phyloP scores from a whole-genome alignment of 2,888 invertebrate species.

The Lycocerus yunnanus region DNA sequence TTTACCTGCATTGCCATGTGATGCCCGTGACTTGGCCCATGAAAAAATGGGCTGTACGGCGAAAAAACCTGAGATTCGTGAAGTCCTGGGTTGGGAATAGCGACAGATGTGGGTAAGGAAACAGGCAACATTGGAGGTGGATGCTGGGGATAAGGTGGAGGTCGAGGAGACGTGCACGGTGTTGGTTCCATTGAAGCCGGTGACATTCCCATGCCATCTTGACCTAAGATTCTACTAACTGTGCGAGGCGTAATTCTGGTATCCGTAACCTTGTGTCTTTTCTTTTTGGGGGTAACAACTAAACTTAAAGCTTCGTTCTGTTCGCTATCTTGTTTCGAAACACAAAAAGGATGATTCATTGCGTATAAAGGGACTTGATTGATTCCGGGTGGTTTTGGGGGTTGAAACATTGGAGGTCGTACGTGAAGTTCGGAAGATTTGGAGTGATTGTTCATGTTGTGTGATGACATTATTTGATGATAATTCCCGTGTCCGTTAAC shows the following conservation, averaged over 20 bases:
- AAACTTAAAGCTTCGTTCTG: constrained; percentile 94
- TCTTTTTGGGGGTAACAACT: constrained; percentile 94
- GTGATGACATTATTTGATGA: constrained; percentile 61
- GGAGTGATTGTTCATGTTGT: constrained; percentile 47
- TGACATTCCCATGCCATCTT: constrained; percentile 77
- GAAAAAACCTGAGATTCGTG: constrained; percentile 94
- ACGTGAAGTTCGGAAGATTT: constrained; percentile 63
- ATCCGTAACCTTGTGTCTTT: constrained; percentile 96
- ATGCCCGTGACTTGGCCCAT: constrained; percentile 58
- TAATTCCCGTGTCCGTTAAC: constrained; percentile 55
- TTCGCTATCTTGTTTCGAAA: constrained; percentile 73
- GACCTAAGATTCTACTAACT: constrained; percentile 81
- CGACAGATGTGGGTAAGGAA: constrained; percentile 92
- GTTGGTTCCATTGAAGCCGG: constrained; percentile 66
- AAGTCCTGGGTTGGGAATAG: constrained; percentile 94
- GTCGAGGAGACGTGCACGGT: constrained; percentile 63
- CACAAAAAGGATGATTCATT: constrained; percentile 62
- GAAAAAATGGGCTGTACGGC: constrained; percentile 89
- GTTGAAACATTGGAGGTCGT: constrained; percentile 80
- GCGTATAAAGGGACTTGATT: constrained; percentile 67
- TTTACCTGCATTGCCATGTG: constrained; percentile 57
- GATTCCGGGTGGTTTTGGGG: constrained; percentile 74
- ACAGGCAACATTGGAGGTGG: constrained; percentile 84
- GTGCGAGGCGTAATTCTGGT: constrained; percentile 90
- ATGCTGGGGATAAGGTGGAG: constrained; percentile 73